Conservation (phyloP, 2,113 vertebrate species). For the Menidia beryllina region DNA sequence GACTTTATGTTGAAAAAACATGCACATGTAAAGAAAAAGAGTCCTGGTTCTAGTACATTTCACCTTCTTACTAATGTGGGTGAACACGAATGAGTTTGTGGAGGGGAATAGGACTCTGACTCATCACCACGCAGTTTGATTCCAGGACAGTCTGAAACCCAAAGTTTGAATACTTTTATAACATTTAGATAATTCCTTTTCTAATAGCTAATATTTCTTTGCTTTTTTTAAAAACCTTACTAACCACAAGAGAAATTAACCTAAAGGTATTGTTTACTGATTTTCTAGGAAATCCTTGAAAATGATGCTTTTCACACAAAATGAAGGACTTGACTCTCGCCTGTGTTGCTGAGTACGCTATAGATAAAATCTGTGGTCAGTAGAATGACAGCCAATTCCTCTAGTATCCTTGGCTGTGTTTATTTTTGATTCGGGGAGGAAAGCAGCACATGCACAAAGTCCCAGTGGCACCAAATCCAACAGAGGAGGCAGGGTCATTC, state of each 20-base stretch:
- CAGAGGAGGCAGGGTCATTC: slow-evolving; percentile 36
- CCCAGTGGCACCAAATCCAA: slow-evolving; percentile 13
- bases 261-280: neutral
- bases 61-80: slow-evolving; percentile 5
- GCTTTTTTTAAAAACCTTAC: slow-evolving; percentile 1
- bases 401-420: neutral
- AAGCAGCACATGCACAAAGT: slow-evolving; percentile 17
- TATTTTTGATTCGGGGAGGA: slow-evolving; percentile 30
- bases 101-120: slow-evolving; percentile 43
- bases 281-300: neutral
- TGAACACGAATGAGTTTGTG: slow-evolving; percentile 38
- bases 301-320: neutral
- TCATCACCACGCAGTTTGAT: neutral
- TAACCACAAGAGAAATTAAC: neutral
- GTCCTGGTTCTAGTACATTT: neutral
- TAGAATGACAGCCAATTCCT: neutral
- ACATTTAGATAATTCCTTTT: neutral
- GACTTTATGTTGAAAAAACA: too few species aligned
- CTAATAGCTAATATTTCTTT: too few species aligned
- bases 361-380: neutral
- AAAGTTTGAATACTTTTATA: neutral
- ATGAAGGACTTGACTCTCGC: too few species aligned
- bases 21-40: too few species aligned
- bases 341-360: neutral
- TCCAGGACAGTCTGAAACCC: neutral